phyloP scores from a whole-genome alignment of 2,797 vertebrate species.

The Premnoplex brunnescens region DNA sequence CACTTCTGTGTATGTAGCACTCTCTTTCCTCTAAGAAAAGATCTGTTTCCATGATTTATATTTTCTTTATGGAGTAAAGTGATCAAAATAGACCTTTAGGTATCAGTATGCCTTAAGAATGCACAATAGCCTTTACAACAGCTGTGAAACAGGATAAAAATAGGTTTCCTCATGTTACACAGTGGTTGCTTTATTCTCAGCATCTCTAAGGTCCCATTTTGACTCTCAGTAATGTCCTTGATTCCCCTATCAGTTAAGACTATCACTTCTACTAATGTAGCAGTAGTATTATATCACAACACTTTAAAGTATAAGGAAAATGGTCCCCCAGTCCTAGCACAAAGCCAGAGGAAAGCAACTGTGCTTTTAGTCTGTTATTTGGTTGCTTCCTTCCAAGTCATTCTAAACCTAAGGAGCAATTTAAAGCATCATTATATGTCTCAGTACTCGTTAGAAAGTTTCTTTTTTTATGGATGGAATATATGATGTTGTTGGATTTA shows the following conservation, averaged over 20 bases:
- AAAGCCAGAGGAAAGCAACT: neutral
- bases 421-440: neutral
- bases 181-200: accelerated
- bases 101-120: neutral
- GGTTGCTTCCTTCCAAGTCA: neutral
- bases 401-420: neutral
- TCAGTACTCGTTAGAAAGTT: neutral
- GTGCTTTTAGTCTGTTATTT: neutral
- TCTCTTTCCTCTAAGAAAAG: neutral
- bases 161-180: neutral
- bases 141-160: neutral
- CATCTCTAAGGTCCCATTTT: neutral
- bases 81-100: neutral
- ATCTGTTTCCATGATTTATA: neutral
- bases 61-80: neutral
- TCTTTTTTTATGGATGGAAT: neutral
- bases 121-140: neutral
- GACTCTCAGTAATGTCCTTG: neutral
- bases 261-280: neutral
- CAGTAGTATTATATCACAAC: neutral
- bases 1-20: neutral
- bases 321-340: neutral
- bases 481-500: neutral
- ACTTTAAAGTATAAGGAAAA: neutral
- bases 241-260: neutral